Base-by-base conservation (phyloP, 2,113 vertebrate genomes). In the Centrocercus urophasianus region DNA sequence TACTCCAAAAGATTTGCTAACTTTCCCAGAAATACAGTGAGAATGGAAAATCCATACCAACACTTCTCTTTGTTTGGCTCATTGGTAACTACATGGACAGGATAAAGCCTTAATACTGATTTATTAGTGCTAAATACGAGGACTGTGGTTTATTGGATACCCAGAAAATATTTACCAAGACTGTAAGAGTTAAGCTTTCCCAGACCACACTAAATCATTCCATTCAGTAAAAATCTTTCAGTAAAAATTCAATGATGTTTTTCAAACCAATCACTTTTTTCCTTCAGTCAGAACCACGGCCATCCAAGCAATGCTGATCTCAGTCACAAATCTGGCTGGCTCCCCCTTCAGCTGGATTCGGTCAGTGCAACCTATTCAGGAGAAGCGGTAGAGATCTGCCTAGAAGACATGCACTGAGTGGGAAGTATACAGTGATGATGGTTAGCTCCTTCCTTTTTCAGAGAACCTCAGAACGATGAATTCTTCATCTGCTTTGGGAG, bases 401-500 rank as follows among this genome's bases (percentile, higher is more conserved):
- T 0, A 3, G 70, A 61, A 63, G 70, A 50, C 20, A 38, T 13
- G 64, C 1, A 1, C 47, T 27, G 9, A 32, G 40, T 45, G 19
- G 54, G 83, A 89, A 12, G 5, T 8, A 57, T 92, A 73, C 61
- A 63, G 36, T 28, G 40, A 87, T 8, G 34, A 48, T 30, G 86
- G 36, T 63, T 86, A 82, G 40, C 86, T 57, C 30, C 73, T 90
- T 28, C n/a, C 30, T 57, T 82, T 74, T 93, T 84, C 83, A 89
- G 59, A 90, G 38, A 24, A 4, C 48, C 64, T 36, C 45, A 45
- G 13, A 75, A 21, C 5, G 32, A 27, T 34, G n/a, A 61, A 34
- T 84, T 64, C n/a, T 74, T 69, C 40, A 38, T 54, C 48, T 76
- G 42, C 17, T 9, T 78, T 10, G 6, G 28, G 57, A 84, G 11